phyloP scores from a whole-genome alignment of 37 sponge, comb jelly and placozoan genomes.

The Chondrosia reniformis region DNA sequence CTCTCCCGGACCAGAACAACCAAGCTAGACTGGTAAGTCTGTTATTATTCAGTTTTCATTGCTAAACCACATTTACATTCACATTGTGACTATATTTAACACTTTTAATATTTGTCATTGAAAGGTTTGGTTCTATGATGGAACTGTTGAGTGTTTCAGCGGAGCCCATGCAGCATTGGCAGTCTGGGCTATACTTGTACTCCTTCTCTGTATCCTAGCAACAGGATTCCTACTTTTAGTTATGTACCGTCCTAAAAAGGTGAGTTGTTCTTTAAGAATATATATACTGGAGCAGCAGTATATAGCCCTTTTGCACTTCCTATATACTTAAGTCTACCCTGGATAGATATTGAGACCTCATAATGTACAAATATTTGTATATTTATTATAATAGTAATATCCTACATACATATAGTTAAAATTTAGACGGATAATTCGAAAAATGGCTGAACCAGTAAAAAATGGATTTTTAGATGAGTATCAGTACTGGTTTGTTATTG shows the following conservation, averaged over 20 bases:
- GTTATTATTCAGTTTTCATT: too few relatives aligned
- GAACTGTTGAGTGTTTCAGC: neutral
- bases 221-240: neutral
- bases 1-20: neutral
- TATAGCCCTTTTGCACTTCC: neutral
- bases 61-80: neutral
- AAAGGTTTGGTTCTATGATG: conserved; percentile 22
- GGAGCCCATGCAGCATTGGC: conserved; percentile 8
- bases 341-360: too few relatives aligned
- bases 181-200: conserved; percentile 10
- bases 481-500: neutral
- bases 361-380: too few relatives aligned
- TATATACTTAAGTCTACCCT: neutral
- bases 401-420: too few relatives aligned
- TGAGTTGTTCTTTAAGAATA: neutral
- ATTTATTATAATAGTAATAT: too few relatives aligned
- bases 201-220: neutral
- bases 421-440: neutral
- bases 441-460: neutral
- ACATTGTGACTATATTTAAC: neutral
- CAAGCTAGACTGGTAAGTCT: neutral
- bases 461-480: conserved; percentile 2
- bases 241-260: neutral
- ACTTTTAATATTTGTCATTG: neutral
- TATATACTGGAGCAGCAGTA: neutral